phyloP scores from a whole-genome alignment of 2,797 vertebrate genomes.

The Heterohyrax brucei region DNA sequence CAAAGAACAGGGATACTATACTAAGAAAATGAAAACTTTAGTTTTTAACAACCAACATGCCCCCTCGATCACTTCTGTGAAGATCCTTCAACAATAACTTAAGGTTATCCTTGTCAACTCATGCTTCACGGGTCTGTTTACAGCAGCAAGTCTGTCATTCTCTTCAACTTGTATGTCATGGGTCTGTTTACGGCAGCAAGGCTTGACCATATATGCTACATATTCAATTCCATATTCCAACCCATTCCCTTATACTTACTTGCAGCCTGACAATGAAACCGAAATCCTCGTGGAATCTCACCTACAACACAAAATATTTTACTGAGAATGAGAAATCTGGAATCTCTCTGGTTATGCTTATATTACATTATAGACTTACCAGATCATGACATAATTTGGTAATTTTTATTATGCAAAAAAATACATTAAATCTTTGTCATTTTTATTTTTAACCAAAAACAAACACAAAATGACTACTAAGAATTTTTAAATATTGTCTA shows the following conservation, averaged over 20 bases:
- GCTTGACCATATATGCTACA: neutral
- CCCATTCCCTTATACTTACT: slow-evolving; percentile 86
- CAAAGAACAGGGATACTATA: neutral
- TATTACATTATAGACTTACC: neutral
- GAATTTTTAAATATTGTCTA: neutral
- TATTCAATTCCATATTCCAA: neutral
- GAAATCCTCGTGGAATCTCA: slow-evolving; percentile 91
- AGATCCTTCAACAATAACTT: neutral
- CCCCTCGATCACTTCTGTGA: neutral
- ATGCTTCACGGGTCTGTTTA: neutral
- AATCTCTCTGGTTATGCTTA: neutral
- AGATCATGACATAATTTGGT: neutral
- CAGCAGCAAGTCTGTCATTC: neutral
- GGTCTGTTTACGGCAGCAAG: neutral
- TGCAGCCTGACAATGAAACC: slow-evolving; percentile 92
- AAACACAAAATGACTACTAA: neutral
- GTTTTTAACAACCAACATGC: neutral
- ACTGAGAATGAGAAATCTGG: neutral
- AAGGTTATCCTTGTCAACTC: neutral
- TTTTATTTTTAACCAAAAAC: neutral
- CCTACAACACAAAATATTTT: slow-evolving; percentile 86
- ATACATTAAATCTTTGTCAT: neutral
- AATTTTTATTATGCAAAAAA: neutral
- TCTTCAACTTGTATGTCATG: too few relatives aligned
- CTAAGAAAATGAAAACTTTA: neutral